Evolutionary conservation across 2,888 invertebrate species (phyloP).

Genomic region (Melitaea athalia): DNA sequence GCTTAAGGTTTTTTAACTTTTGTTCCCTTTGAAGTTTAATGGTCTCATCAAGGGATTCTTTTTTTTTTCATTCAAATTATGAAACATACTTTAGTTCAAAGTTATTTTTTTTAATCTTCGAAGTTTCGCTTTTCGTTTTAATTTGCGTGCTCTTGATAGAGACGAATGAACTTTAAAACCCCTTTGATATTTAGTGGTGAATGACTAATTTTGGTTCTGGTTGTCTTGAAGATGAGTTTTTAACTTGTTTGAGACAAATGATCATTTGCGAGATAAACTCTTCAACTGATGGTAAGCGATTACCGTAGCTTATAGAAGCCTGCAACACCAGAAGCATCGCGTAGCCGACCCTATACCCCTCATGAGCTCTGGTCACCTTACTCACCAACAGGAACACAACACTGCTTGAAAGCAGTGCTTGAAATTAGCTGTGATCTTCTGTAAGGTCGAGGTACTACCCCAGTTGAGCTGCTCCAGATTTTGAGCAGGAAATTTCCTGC

Average conservation of each 20-base stretch:
- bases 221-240: neutral
- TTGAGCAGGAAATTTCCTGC: too few relatives aligned
- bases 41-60: slow-evolving; percentile 10
- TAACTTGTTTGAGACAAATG: neutral
- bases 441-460: too few relatives aligned
- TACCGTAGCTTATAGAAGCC: too few relatives aligned
- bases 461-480: too few relatives aligned
- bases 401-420: too few relatives aligned
- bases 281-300: too few relatives aligned
- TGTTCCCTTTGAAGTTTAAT: slow-evolving; percentile 18
- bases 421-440: too few relatives aligned
- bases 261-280: too few relatives aligned
- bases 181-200: neutral
- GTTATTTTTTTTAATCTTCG: neutral
- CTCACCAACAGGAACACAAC: too few relatives aligned
- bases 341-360: too few relatives aligned
- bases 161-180: neutral
- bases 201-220: neutral
- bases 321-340: too few relatives aligned
- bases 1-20: slow-evolving; percentile 15
- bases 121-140: neutral
- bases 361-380: too few relatives aligned
- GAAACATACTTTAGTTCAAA: slow-evolving; percentile 1
- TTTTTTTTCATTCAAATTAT: neutral
- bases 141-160: neutral